These are phyloP conservation scores for Drosophila obscura DNA, from an alignment of 1,140 invertebrate genomes.

Conservation along the genomic window DNA sequence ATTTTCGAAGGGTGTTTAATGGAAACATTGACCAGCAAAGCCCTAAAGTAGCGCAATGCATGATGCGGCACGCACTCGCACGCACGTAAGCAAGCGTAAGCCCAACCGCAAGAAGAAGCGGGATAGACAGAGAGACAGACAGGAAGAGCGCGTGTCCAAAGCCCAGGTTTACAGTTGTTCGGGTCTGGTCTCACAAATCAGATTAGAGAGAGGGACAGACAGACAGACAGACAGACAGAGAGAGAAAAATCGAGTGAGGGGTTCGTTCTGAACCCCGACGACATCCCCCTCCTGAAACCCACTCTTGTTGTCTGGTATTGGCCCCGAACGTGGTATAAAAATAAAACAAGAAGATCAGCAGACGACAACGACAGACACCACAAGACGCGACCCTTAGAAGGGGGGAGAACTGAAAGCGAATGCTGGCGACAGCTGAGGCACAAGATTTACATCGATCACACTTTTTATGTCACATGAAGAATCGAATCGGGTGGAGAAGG, in stretches of 20 bases:
- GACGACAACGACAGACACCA: slow-evolving; percentile 37
- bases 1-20: neutral
- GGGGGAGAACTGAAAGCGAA: neutral
- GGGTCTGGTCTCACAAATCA: slow-evolving; percentile 56
- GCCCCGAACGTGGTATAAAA: slow-evolving; percentile 55
- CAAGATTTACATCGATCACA: slow-evolving; percentile 79
- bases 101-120: slow-evolving; percentile 39
- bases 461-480: slow-evolving; percentile 80
- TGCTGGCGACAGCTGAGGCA: slow-evolving; percentile 63
- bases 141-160: slow-evolving; percentile 46
- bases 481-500: neutral
- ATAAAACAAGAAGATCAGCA: slow-evolving; percentile 71
- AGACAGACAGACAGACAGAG: no score
- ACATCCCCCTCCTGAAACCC: neutral
- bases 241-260: no score
- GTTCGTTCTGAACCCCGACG: neutral
- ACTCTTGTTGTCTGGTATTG: neutral
- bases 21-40: neutral
- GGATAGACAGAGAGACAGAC: neutral
- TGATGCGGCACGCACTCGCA: slow-evolving; percentile 53
- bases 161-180: slow-evolving; percentile 70
- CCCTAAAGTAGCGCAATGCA: slow-evolving; percentile 43
- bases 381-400: neutral
- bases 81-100: slow-evolving; percentile 37
- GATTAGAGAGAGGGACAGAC: slow-evolving; percentile 46